Evolutionary conservation across 2,113 vertebrate genomes (phyloP).

Genomic region (Rafetus swinhoei): DNA sequence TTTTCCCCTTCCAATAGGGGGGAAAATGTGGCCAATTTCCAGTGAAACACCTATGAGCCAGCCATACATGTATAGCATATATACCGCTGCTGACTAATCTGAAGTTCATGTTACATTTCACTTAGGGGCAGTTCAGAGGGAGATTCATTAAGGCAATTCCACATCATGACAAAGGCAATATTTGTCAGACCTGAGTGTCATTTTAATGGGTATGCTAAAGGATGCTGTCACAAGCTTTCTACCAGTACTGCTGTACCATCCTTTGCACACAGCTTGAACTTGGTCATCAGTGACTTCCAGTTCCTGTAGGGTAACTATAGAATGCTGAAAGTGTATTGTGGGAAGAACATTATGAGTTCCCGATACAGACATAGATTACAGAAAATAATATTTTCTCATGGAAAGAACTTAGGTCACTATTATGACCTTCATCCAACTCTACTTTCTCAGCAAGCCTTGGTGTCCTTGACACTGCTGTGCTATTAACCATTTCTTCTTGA

Average conservation of each 20-base stretch:
- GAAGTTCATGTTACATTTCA: rapidly evolving
- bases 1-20: not conserved
- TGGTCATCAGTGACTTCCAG: not conserved
- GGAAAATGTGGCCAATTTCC: not conserved
- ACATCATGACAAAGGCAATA: rapidly evolving
- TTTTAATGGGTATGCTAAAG: rapidly evolving
- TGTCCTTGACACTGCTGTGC: not conserved
- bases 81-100: rapidly evolving
- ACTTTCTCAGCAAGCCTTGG: not conserved
- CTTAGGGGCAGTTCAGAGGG: rapidly evolving
- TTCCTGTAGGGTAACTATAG: not conserved
- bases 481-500: not conserved
- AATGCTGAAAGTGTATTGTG: not conserved
- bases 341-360: not conserved
- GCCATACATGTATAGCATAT: not conserved
- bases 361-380: not conserved
- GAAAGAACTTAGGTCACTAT: not conserved
- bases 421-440: not conserved
- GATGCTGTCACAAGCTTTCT: not conserved
- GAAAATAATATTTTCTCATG: not conserved
- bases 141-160: not conserved
- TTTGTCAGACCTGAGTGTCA: rapidly evolving
- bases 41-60: not conserved
- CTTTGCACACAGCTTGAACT: no score
- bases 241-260: rapidly evolving